Percentiles rank a stretch among this genome's conserved stretches.
phyloP scores from a whole-genome alignment of 2,113 vertebrate species.

The Serranochromis macrocephalus region DNA sequence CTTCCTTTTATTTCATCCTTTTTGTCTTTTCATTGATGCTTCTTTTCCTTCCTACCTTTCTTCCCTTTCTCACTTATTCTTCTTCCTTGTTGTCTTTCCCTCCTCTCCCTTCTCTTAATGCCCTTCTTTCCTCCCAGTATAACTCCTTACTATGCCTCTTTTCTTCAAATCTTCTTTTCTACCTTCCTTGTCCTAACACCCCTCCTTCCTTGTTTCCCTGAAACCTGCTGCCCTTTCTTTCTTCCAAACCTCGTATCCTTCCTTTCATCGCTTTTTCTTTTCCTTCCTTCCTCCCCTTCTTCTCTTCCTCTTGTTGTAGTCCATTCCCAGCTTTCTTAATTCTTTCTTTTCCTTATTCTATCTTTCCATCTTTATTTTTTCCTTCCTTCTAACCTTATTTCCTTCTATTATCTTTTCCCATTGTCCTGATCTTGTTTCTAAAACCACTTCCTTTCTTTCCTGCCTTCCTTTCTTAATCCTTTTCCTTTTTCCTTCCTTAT shows the following conservation, averaged over 20 bases:
- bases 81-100: not conserved
- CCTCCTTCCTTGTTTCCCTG: not conserved
- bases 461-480: not conserved
- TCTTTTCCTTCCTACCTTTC: not conserved
- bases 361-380: not conserved
- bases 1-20: not conserved
- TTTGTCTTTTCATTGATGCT: not conserved
- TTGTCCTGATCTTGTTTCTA: not conserved
- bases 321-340: not conserved
- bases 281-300: not conserved
- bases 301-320: not conserved
- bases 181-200: not conserved
- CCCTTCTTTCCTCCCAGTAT: not conserved
- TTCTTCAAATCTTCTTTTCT: not conserved
- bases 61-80: not conserved
- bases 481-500: not conserved
- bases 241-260: not conserved
- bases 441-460: not conserved
- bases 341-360: not conserved
- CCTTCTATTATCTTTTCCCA: not conserved
- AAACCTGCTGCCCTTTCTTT: not conserved
- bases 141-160: not conserved
- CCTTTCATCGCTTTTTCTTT: not conserved
- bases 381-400: not conserved
- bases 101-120: not conserved